These are phyloP conservation scores for Lacerta bilineata DNA, from an alignment of 2,797 vertebrate genomes.

Conservation along the genomic window DNA sequence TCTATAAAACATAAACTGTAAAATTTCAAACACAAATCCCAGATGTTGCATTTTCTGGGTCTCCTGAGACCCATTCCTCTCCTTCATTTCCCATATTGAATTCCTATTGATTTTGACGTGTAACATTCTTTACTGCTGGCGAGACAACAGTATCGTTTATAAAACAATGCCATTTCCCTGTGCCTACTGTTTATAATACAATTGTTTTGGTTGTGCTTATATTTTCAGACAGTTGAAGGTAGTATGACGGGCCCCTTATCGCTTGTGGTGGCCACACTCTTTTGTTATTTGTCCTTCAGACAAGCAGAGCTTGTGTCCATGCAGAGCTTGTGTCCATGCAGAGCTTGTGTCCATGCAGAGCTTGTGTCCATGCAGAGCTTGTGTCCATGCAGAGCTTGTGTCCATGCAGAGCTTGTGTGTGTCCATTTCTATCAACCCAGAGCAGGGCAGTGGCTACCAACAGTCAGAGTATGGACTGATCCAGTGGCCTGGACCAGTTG, in stretches of 20 bases:
- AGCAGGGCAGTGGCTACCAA: not conserved
- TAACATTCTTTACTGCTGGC: conserved; percentile 45
- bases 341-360: not conserved
- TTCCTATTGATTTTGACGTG: conserved; percentile 37
- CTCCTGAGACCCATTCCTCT: conserved; percentile 6
- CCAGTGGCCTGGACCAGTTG: not conserved
- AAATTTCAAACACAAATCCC: conserved; percentile 51
- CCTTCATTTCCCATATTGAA: conserved; percentile 36
- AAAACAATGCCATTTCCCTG: not conserved
- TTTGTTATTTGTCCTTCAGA: not conserved
- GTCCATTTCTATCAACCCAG: not conserved
- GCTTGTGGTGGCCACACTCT: not conserved
- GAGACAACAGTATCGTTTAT: conserved; percentile 37
- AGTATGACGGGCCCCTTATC: not conserved
- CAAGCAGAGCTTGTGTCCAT: not conserved
- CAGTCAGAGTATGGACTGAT: not conserved
- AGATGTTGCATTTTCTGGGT: conserved; percentile 25
- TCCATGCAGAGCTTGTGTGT: not conserved
- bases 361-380: not conserved
- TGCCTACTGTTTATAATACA: not conserved
- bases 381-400: not conserved
- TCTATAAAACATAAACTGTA: conserved; percentile 50
- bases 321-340: not conserved
- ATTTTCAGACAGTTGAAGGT: not conserved
- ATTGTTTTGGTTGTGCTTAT: not conserved